Conservation (phyloP, 2,797 vertebrate species). For the Chlorospingus semifuscus region DNA sequence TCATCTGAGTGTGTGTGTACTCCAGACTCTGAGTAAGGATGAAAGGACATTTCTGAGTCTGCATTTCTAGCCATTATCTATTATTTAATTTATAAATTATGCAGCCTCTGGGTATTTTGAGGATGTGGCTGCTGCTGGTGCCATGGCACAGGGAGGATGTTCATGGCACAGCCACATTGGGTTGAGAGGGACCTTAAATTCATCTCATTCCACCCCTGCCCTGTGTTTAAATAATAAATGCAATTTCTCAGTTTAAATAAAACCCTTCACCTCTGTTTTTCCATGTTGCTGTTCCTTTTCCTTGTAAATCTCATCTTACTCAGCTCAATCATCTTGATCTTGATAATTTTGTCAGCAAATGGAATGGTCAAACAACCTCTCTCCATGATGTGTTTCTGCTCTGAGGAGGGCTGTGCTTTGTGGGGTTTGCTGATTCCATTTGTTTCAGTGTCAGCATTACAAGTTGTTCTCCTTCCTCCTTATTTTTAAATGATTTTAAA, state of each 20-base stretch:
- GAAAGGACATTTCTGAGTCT: background rate
- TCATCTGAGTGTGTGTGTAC: background rate
- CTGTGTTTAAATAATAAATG: constrained; percentile 54
- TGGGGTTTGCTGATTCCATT: background rate
- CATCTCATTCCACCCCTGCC: accelerated
- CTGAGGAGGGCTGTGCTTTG: background rate
- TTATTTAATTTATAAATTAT: background rate
- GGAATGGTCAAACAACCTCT: background rate
- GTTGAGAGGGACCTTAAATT: background rate
- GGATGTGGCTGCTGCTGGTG: background rate
- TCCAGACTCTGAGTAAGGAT: background rate
- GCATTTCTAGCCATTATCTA: background rate
- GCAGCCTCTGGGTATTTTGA: background rate
- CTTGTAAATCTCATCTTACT: background rate
- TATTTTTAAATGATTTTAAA: background rate
- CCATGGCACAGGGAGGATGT: accelerated
- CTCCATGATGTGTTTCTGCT: background rate
- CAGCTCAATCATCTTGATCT: background rate
- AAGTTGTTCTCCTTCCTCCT: background rate
- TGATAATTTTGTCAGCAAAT: background rate
- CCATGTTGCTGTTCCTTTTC: background rate
- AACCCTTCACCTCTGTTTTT: background rate
- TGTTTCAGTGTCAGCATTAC: background rate
- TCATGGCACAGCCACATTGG: background rate
- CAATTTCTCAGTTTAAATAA: constrained; percentile 51